Evolutionary conservation across 1,140 invertebrate species (phyloP).

Genomic region (Cryptotermes secundus): DNA sequence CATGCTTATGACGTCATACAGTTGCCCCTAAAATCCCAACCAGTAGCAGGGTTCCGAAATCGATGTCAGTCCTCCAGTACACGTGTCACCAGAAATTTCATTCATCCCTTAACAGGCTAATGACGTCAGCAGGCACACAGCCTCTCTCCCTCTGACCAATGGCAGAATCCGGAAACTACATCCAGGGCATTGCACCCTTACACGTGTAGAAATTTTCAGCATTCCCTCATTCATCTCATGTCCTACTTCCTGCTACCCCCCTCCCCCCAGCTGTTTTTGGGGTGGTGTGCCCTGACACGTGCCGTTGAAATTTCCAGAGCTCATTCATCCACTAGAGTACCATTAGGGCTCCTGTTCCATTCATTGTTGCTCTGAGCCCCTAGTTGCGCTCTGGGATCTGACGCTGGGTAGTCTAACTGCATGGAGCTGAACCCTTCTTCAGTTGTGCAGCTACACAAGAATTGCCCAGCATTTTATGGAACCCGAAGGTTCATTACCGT

Average conservation of each 20-base stretch:
- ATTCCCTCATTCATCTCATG: background rate
- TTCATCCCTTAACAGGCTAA: background rate
- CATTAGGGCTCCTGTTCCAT: background rate
- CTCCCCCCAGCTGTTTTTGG: background rate
- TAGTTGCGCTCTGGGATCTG: too few species aligned
- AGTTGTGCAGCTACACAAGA: too few species aligned
- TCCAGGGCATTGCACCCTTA: background rate
- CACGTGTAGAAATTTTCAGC: constrained; percentile 11
- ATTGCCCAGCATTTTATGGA: too few species aligned
- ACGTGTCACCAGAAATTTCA: background rate
- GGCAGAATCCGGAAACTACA: background rate
- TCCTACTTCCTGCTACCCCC: background rate
- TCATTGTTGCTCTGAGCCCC: too few species aligned
- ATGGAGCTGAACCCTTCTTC: too few species aligned
- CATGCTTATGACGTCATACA: background rate
- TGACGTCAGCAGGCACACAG: background rate
- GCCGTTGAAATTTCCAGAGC: background rate
- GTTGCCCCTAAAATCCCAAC: background rate
- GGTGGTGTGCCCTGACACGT: background rate
- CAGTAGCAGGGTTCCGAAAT: background rate
- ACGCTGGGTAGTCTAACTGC: too few species aligned
- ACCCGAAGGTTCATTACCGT: too few species aligned
- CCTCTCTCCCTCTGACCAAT: background rate
- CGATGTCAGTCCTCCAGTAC: background rate
- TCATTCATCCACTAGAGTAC: background rate